Evolutionary conservation across 2,888 invertebrate species (phyloP).

Genomic region (Sphaerolaimus hirsutus): DNA sequence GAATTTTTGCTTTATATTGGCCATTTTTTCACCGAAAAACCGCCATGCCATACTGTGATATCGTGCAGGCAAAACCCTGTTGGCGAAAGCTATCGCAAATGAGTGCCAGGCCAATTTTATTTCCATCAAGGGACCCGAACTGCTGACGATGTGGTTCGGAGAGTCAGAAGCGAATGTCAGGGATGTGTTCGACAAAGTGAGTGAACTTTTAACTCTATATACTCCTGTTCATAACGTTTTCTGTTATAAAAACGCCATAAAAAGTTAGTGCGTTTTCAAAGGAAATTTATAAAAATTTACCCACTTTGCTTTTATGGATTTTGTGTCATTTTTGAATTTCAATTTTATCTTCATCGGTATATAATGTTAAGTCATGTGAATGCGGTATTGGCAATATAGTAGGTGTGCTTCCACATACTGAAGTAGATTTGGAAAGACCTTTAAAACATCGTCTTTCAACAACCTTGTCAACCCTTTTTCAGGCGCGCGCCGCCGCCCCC

Average conservation of each 20-base stretch:
- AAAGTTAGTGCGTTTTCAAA: background rate
- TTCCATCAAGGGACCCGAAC: conserved; percentile 81
- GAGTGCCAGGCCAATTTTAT: conserved; percentile 99
- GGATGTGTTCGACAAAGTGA: conserved; percentile 87
- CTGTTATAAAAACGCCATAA: background rate
- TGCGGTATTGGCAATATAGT: no score
- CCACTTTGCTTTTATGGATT: no score
- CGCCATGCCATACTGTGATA: background rate
- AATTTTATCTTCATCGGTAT: no score
- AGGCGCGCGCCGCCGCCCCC: conserved; percentile 92
- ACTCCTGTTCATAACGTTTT: background rate
- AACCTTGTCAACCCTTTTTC: no score
- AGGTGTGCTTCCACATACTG: no score
- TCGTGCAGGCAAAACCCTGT: conserved; percentile 49
- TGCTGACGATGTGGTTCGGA: conserved; percentile 99
- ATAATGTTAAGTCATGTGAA: no score
- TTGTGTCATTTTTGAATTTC: no score
- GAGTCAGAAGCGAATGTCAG: conserved; percentile 98
- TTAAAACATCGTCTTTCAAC: no score
- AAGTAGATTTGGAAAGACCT: no score
- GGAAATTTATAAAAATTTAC: background rate
- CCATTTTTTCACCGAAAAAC: background rate
- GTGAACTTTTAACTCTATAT: background rate
- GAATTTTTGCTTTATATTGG: background rate
- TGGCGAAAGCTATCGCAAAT: conserved; percentile 68